Evolutionary conservation across 1,140 invertebrate species (phyloP), one percentile per base, ranked within the genome.

Genomic region (Tribolium madens): DNA sequence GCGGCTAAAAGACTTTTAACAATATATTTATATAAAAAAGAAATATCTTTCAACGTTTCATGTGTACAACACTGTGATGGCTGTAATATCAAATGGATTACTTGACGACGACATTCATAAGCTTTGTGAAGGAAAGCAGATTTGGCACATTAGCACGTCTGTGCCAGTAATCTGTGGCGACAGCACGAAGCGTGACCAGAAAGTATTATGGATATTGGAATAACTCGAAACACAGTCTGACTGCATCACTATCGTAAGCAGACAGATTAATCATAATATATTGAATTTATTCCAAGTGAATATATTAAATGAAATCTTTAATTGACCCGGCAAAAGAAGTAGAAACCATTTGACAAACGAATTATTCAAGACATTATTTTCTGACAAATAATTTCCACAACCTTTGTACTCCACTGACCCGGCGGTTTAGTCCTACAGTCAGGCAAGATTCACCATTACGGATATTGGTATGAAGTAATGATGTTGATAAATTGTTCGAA

Each of bases 171-270:
- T 84, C 83, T 83, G 83, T 79, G 80, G 80, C 81, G 83, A 83
- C 83, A 84, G 83, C 81, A 81, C 60, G 81, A 77, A 82, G 78
- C 83, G 83, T 84, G 83, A 84, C 83, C 82, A 82, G 83, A 84
- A 84, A 84, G 81, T 81, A 77, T 79, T 77, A 82, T 76, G 26
- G 46, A 72, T 48, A 72, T 50, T 64, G 57, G 57, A 64, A 64
- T 64, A 64, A 64, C 57, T 64, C 57, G 21, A 10, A 64, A 64
- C 57, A 64, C 18, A 18, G 57, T 18, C 57, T 64, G 21, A 64
- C 57, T 33, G 57, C 57, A 33, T 64, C 57, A 33, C 57, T 13
- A 26, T 14, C 12, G 26, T 13, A 64, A 64, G 33, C 57, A 64
- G 9, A 12, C 3, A 26, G 26, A 31, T 64, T 64, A 31, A 21